Conservation (phyloP, 2,888 invertebrate species). For the Tenthredo distinguenda region DNA sequence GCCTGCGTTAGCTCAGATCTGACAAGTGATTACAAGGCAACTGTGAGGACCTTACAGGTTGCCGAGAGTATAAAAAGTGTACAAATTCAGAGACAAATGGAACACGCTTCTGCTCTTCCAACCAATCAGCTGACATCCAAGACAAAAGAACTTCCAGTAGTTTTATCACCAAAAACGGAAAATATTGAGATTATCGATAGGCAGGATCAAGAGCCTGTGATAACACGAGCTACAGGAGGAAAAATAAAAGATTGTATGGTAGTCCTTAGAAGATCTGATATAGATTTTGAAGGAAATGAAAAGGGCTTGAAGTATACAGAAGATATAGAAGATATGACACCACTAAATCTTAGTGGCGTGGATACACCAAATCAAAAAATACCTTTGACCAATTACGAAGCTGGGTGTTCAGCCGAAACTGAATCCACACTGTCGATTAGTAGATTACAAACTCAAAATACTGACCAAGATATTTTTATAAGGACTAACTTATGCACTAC, state of each 20-base stretch:
- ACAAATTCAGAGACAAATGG: neutral
- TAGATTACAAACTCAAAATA: neutral
- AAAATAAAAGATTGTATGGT: conserved; percentile 8
- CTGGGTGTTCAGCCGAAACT: neutral
- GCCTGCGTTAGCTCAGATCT: conserved; percentile 11
- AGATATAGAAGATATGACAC: neutral
- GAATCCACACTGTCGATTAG: conserved; percentile 12
- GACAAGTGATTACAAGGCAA: neutral
- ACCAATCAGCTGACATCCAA: neutral
- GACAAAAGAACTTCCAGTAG: neutral
- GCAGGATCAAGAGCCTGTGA: neutral
- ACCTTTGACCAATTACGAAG: neutral
- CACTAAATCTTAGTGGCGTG: neutral
- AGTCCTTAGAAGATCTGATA: neutral
- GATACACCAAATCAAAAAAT: neutral
- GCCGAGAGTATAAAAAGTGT: neutral
- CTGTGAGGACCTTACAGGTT: neutral
- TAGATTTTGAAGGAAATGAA: neutral
- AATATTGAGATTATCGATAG: neutral
- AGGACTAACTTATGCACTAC: neutral
- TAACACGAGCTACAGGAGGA: neutral
- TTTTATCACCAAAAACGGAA: neutral
- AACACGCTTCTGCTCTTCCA: neutral
- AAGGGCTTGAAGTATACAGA: neutral
- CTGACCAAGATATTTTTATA: neutral